Base-by-base conservation (phyloP, 2,888 invertebrate species). In the Sarcophaga rosellei region DNA sequence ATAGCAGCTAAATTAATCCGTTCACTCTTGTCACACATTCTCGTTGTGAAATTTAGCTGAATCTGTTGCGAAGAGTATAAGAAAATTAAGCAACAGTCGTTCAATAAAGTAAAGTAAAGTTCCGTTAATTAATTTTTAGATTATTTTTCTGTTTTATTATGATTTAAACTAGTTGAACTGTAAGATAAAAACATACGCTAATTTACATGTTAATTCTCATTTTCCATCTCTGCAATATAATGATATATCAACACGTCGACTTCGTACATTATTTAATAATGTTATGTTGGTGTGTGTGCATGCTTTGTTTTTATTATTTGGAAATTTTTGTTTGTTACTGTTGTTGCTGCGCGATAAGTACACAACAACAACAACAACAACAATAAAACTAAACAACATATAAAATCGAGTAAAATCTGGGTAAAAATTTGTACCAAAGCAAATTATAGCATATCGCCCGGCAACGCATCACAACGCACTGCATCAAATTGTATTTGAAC, bases 341-440 rank as follows among this genome's bases (percentile, higher is more conserved):
- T 17, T 53, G 53, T 53, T 53, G 53, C 4, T 53, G 12, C 3
- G 53, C 4, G 78, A 78, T 70, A 78, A 79, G 59, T 79, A 65
- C 57, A 57, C 47, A 69, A 62, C 23, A 77, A 62, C 68, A 61
- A 68, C 61, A 25, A 62, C 63, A 70, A 35, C 21, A 44, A 65
- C 23, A 66, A 25, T 25, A 47, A 35, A 35, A 6, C 35, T 35
- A 35, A 35, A 35, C 44, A 20, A 17, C 20, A 45, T 21, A 20
- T 3, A 35, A 65, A 44, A 57, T 11, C 21, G n/a, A 6, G 63
- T 68, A 73, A 53, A 44, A n/a, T 53, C 35, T 4, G 53, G 5
- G 59, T 47, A 77, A 86, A 82, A 86, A 86, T 83, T 83, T 86
- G 61, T 80, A 73, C 45, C 47, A 47, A 35, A 69, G 17, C 68